Conservation (phyloP, 2,113 vertebrate species). For the Rhabdornis inornatus region DNA sequence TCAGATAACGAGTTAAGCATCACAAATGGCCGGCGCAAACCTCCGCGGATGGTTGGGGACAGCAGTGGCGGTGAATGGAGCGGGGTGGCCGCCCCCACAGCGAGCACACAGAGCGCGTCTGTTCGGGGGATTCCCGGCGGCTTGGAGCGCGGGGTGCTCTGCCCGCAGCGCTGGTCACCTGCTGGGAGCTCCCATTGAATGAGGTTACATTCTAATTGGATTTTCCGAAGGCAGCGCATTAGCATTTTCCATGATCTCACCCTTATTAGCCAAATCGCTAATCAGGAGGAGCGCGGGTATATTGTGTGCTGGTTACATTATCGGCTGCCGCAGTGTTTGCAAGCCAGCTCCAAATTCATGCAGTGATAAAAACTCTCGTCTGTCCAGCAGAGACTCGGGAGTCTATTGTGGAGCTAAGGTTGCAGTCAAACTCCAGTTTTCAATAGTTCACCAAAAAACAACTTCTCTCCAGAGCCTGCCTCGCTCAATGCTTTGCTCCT, state of each 20-base stretch:
- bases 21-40: neutral
- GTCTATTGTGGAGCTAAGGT: neutral
- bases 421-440: neutral
- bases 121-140: neutral
- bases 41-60: neutral
- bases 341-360: neutral
- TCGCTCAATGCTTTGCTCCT: neutral
- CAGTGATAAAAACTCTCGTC: neutral
- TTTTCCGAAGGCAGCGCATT: slow-evolving; percentile 38
- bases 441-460: neutral
- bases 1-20: slow-evolving; percentile 5
- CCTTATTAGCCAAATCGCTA: slow-evolving; percentile 55
- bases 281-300: neutral
- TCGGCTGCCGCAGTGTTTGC: neutral
- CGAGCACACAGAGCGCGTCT: neutral
- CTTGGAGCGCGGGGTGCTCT: neutral
- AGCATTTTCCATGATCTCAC: slow-evolving; percentile 68
- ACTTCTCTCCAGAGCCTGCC: neutral
- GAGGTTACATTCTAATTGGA: slow-evolving; percentile 49
- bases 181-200: slow-evolving; percentile 45
- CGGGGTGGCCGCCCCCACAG: neutral
- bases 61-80: neutral
- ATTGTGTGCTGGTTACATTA: neutral
- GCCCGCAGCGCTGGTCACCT: slow-evolving; percentile 27
- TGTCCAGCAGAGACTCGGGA: neutral